Evolutionary conservation across 1,140 invertebrate species (phyloP).

Genomic region (Aphidius ervi): DNA sequence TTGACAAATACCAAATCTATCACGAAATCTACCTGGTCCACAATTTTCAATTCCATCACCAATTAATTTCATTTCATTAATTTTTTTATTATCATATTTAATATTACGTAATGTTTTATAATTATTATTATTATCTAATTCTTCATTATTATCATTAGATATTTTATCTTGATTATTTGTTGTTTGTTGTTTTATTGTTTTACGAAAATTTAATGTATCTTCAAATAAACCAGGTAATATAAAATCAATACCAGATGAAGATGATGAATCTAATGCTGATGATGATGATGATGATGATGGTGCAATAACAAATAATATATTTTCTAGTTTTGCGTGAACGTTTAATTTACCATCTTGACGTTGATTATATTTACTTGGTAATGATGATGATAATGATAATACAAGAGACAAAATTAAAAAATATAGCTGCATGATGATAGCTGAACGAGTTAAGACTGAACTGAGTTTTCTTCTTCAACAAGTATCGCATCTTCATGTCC

Average conservation of each 20-base stretch:
- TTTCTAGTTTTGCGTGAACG: constrained; percentile 46
- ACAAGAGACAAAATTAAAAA: neutral
- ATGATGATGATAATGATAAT: constrained; percentile 18
- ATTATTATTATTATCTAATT: neutral
- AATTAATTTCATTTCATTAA: constrained; percentile 35
- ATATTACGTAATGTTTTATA: neutral
- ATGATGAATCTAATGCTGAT: constrained; percentile 10
- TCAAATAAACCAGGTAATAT: constrained; percentile 19
- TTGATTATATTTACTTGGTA: constrained; percentile 46
- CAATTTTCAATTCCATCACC: constrained; percentile 46
- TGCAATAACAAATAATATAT: constrained; percentile 44
- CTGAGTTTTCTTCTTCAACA: neutral
- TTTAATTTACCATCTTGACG: constrained; percentile 51
- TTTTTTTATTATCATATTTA: constrained; percentile 1
- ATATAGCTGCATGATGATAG: constrained; percentile 10
- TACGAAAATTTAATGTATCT: constrained; percentile 22
- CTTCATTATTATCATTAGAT: neutral
- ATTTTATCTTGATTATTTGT: constrained; percentile 1
- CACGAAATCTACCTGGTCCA: constrained; percentile 42
- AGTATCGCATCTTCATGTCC: too few species aligned
- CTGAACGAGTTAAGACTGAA: constrained; percentile 2
- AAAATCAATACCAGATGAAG: constrained; percentile 20
- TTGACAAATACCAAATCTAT: constrained; percentile 38
- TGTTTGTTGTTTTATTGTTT: constrained; percentile 19
- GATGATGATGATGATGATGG: constrained; percentile 17